Base-by-base conservation (phyloP, 2,797 vertebrate species). In the Ptychobarbus kaznakovi region DNA sequence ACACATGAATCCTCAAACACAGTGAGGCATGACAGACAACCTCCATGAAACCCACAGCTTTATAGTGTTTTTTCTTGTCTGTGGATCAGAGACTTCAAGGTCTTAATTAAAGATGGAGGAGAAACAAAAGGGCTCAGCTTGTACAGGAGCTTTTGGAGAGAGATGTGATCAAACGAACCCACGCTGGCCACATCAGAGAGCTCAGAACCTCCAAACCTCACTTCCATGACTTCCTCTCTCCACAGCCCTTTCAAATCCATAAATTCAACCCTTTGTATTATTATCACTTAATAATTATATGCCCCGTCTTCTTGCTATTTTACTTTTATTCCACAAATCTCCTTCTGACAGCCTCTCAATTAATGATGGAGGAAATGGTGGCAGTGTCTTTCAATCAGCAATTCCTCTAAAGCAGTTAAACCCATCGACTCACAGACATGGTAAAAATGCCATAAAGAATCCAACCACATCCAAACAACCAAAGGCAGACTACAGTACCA, bases 141-240 rank as follows among this genome's bases (percentile, higher is more conserved):
- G 69, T 28, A 42, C 72, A 38, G 40, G 78, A 53, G 16, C 42
- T 28, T 46, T 75, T 35, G 32, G 65, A 35, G 32, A 66, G 82
- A 75, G 49, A 32, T 61, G 81, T 81, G 82, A 89, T 89, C 88
- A 90, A 90, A 90, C 56, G 20, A 81, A 81, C 83, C 84, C 85
- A 74, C 78, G 78, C 25, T 22, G 46, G 77, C 88, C 89, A 89
- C 89, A 90, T 90, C 86, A 88, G 25, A 85, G 73, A 85, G 49
- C 73, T 53, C 56, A 58, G 74, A 58, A 84, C 61, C 81, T 56
- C 79, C 35, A 76, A 81, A 86, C 80, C 42, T 66, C 46, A 12
- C n/a, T 82, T 61, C 70, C 32, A 38, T 32, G 4, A 85, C 58
- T 72, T 56, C 65, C 25, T 72, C 18, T 79, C 25, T 53, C 25